Percentiles rank a stretch among this genome's conserved stretches.
Conservation (phyloP, 2,888 invertebrate genomes). For the Crocallis elinguaria region DNA sequence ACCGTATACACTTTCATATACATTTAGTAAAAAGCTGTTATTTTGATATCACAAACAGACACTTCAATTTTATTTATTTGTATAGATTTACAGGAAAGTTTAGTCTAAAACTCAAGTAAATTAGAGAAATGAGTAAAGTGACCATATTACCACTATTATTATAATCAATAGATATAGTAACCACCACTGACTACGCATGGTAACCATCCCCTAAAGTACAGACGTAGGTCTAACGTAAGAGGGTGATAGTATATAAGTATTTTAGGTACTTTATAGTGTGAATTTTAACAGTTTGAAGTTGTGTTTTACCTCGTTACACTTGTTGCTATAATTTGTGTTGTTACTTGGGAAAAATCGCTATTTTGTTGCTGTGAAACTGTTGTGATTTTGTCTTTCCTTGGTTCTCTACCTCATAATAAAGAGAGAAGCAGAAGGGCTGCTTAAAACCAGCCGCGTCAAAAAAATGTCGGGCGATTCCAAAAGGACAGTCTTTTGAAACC, state of each 20-base stretch:
- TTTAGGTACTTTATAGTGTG: slow-evolving; percentile 7
- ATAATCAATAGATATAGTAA: slow-evolving; percentile 14
- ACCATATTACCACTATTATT: slow-evolving; percentile 1
- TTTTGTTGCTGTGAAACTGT: too few species aligned
- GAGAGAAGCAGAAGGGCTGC: too few species aligned
- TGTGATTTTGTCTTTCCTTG: too few species aligned
- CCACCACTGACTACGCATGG: slow-evolving; percentile 15
- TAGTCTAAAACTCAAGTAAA: not conserved
- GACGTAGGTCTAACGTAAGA: slow-evolving; percentile 12
- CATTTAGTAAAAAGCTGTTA: too few species aligned
- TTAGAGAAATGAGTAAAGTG: slow-evolving; percentile 2
- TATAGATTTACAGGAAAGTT: not conserved
- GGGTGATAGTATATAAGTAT: slow-evolving; percentile 22
- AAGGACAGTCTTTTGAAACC: too few species aligned
- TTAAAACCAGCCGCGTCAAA: too few species aligned
- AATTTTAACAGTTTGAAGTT: not conserved
- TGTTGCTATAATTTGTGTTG: not conserved
- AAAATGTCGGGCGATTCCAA: too few species aligned
- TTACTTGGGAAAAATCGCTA: too few species aligned
- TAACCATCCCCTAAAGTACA: slow-evolving; percentile 10
- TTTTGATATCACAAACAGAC: too few species aligned
- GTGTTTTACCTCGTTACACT: slow-evolving; percentile 13
- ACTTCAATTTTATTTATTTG: too few species aligned
- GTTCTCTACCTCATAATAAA: too few species aligned
- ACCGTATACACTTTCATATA: too few species aligned